Evolutionary conservation across 2,113 vertebrate species (phyloP), one percentile per base, ranked within the genome.

Genomic region (Phaetusa simplex): DNA sequence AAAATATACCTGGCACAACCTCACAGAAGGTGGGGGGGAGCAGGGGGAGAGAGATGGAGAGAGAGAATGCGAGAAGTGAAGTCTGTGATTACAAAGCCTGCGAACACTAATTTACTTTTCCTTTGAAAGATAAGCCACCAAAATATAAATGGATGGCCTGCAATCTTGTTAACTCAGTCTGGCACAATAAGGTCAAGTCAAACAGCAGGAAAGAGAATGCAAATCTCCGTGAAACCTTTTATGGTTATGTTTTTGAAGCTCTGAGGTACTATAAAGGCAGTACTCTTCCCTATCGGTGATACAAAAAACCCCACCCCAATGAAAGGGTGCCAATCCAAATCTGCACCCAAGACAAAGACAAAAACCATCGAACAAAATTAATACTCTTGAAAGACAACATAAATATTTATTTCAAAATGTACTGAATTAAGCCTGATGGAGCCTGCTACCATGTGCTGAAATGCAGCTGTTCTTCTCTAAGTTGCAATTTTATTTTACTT

Each of bases 121-220:
- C 77, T 90, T 93, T 70, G 36, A 32, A 88, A 95, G 95, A 93
- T 94, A 97, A 97, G 88, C 53, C 64, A 82, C 85, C 74, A 73
- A 95, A 94, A 96, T 70, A 77, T 16, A 95, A 96, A 72, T 88
- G 95, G 87, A 85, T 56, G 62, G 78, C 7, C 79, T 86, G 62
- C 85, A 95, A 86, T 92, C 95, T 83, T 70, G 92, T 93, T 97
- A 97, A 96, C 55, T 86, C 73, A 61, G 88, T 76, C 85, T 97
- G 92, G 97, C 95, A 96, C 92, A 97, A 88, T 96, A 95, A 95
- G 96, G 96, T 94, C 97, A 96, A 92, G 85, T 66, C 47, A 90
- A 92, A 92, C 36, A 64, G 79, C 85, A 96, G 59, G 81, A 77
- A 87, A 91, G 45, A 85, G 94, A 95, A 93, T 14, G 38, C 70